Conservation (phyloP, 2,113 vertebrate species). For the Naja naja region DNA sequence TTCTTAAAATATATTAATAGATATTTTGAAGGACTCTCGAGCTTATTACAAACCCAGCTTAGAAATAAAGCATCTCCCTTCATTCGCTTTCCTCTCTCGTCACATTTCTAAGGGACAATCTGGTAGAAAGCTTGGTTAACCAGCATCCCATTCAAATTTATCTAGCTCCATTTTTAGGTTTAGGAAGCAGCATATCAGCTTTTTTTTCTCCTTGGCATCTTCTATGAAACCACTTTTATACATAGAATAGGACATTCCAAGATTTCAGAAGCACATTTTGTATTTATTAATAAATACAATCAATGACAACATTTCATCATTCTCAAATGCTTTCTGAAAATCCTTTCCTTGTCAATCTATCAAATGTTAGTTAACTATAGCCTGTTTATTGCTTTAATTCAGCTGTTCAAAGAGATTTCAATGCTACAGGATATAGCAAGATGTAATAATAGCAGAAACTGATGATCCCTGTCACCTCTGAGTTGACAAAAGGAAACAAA, state of each 20-base stretch:
- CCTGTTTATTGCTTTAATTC: not conserved
- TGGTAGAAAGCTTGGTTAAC: conserved; percentile 34
- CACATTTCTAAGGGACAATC: conserved; percentile 47
- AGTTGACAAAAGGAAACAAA: not conserved
- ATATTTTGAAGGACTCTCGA: conserved; percentile 73
- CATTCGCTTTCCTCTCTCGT: conserved; percentile 15
- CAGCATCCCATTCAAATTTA: conserved; percentile 19
- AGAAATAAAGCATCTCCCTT: conserved; percentile 69
- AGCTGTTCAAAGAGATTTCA: not conserved
- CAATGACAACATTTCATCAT: conserved; percentile 18
- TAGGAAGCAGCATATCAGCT: conserved; percentile 15
- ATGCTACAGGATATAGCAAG: not conserved
- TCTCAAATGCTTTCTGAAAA: not conserved
- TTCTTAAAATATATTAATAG: conserved; percentile 80
- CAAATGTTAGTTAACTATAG: not conserved
- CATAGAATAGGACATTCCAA: not conserved
- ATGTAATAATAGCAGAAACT: conserved; percentile 1
- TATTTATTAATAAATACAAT: conserved; percentile 23
- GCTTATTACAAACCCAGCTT: conserved; percentile 65
- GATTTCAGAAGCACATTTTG: conserved; percentile 4
- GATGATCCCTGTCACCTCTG: conserved; percentile 32
- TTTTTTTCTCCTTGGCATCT: conserved; percentile 25
- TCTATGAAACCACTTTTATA: conserved; percentile 14
- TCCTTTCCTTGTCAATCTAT: not conserved
- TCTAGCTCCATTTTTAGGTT: conserved; percentile 15